Conservation (phyloP, 2,113 vertebrate genomes). For the Heterotis niloticus region DNA sequence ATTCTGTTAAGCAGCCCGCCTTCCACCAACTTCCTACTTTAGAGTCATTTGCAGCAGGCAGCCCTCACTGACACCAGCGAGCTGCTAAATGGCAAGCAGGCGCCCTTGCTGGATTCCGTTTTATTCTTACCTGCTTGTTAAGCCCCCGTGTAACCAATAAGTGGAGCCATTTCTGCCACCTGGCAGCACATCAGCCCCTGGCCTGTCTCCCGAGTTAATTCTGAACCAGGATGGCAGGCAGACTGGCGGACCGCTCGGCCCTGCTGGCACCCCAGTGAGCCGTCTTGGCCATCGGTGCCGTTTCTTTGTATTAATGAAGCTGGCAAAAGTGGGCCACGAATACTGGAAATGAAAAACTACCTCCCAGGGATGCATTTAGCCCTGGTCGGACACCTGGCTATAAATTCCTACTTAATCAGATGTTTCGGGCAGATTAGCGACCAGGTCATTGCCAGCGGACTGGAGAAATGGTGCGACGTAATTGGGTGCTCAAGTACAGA, state of each 20-base stretch:
- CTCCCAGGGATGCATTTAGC: constrained; percentile 43
- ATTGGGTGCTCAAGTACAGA: neutral
- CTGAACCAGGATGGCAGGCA: constrained; percentile 34
- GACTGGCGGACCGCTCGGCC: constrained; percentile 40
- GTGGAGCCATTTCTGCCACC: constrained; percentile 22
- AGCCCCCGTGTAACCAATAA: neutral
- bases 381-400: constrained; percentile 35
- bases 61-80: too few species aligned
- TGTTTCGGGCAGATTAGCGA: constrained; percentile 34
- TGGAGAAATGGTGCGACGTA: neutral
- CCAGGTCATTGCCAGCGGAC: constrained; percentile 25
- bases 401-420: constrained; percentile 52
- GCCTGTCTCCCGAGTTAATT: constrained; percentile 16
- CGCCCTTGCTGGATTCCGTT: too few species aligned
- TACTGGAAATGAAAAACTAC: constrained; percentile 39
- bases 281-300: constrained; percentile 25
- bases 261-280: neutral
- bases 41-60: too few species aligned
- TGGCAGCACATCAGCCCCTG: constrained; percentile 1
- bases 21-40: too few species aligned
- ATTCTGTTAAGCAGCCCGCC: too few species aligned
- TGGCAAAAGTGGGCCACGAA: constrained; percentile 44
- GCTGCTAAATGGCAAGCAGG: too few species aligned
- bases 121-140: too few species aligned
- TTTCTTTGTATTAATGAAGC: constrained; percentile 58